phyloP scores from a whole-genome alignment of 2,888 invertebrate species.

The Machimus atricapillus region DNA sequence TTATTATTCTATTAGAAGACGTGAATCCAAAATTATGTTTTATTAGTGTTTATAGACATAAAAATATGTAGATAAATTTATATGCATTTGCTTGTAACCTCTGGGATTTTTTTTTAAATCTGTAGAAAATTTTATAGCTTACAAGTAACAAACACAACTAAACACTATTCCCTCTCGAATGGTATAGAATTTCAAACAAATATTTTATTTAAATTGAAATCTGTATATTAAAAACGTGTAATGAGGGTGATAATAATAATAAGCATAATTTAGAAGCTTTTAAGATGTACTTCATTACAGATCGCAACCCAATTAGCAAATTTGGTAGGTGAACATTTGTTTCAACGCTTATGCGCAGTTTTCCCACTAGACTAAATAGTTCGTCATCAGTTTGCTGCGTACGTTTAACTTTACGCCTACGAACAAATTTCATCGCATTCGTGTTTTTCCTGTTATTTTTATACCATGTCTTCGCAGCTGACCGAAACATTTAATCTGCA shows the following conservation, averaged over 20 bases:
- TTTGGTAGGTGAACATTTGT: neutral
- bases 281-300: neutral
- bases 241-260: neutral
- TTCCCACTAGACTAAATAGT: neutral
- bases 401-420: neutral
- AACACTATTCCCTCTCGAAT: too few relatives aligned
- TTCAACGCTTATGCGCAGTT: slow-evolving; percentile 1
- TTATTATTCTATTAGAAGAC: neutral
- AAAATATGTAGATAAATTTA: neutral
- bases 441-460: slow-evolving; percentile 3
- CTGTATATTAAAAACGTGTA: neutral
- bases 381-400: neutral
- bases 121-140: too few relatives aligned
- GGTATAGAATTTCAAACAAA: neutral
- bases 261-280: neutral
- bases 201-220: neutral
- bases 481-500: neutral
- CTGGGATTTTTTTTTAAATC: too few relatives aligned
- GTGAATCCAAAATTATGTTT: too few relatives aligned
- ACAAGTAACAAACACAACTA: too few relatives aligned
- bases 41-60: neutral
- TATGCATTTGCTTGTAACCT: too few relatives aligned
- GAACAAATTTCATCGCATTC: neutral
- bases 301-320: neutral
- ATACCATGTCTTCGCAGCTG: neutral